Evolutionary conservation across 2,797 vertebrate genomes (phyloP).

Genomic region (Arrhamphus sclerolepis): DNA sequence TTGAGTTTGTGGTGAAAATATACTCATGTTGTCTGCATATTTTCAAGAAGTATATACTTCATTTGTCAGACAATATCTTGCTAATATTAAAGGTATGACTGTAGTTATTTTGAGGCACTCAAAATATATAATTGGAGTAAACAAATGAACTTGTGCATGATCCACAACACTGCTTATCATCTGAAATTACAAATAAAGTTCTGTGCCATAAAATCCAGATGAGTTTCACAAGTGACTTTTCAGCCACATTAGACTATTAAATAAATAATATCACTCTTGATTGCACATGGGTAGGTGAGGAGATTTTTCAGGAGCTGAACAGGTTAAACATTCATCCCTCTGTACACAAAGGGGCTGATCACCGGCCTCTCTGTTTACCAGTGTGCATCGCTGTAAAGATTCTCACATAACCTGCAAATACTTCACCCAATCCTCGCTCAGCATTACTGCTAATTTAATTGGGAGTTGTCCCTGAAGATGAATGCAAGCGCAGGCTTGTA

Average conservation of each 20-base stretch:
- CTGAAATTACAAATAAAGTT: not conserved
- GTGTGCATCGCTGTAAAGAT: not conserved
- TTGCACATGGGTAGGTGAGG: constrained; percentile 30
- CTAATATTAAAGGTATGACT: too few relatives aligned
- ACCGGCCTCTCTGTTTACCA: constrained; percentile 30
- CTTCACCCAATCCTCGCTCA: constrained; percentile 4
- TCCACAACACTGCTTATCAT: constrained; percentile 1
- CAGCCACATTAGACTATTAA: not conserved
- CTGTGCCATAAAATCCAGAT: not conserved
- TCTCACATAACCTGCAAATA: not conserved
- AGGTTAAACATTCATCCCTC: constrained; percentile 72
- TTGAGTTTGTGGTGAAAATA: too few relatives aligned
- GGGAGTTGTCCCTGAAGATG: constrained; percentile 58
- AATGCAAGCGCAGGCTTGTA: constrained; percentile 64
- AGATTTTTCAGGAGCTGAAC: constrained; percentile 37
- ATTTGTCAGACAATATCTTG: too few relatives aligned
- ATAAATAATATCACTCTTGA: constrained; percentile 16
- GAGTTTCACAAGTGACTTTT: not conserved
- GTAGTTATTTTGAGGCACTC: constrained; percentile 5
- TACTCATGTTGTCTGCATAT: too few relatives aligned
- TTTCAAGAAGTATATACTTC: too few relatives aligned
- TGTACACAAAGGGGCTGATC: constrained; percentile 54
- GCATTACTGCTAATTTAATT: constrained; percentile 28
- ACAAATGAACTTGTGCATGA: not conserved
- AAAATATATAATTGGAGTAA: constrained; percentile 20